Evolutionary conservation across 1,140 invertebrate species (phyloP).

Genomic region (Ceratosolen solmsi): DNA sequence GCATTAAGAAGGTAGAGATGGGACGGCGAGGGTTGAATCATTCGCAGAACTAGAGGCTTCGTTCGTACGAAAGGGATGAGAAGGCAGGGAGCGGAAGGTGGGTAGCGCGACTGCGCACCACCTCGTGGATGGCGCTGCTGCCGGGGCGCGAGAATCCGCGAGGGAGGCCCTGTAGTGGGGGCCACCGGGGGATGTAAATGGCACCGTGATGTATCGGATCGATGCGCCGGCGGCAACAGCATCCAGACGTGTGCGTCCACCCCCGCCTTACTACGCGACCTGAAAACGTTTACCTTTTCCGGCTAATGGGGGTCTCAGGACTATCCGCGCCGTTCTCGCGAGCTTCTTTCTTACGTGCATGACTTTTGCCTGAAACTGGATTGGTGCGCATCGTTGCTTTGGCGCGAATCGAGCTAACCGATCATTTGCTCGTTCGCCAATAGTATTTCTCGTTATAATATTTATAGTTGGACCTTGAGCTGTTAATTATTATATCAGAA

Average conservation of each 20-base stretch:
- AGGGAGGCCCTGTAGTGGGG: not conserved
- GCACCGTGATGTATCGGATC: constrained; percentile 74
- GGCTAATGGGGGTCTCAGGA: not conserved
- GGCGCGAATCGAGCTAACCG: too few species aligned
- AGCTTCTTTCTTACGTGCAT: not conserved
- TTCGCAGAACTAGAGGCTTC: too few species aligned
- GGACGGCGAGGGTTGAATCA: too few species aligned
- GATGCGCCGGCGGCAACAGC: constrained; percentile 66
- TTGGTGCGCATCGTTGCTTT: too few species aligned
- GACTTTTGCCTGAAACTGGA: not conserved
- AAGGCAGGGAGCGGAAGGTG: not conserved
- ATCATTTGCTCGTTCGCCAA: too few species aligned
- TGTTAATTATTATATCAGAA: too few species aligned
- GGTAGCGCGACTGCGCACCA: not conserved
- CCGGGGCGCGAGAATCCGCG: not conserved
- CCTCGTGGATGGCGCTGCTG: not conserved
- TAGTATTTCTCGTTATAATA: too few species aligned
- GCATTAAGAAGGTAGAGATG: too few species aligned
- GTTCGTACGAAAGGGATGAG: not conserved
- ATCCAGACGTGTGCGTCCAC: not conserved
- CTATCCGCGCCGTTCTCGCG: not conserved
- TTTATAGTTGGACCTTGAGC: too few species aligned
- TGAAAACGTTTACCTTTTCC: constrained; percentile 8
- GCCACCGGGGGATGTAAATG: constrained; percentile 69
- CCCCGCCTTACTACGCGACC: constrained; percentile 11